Percentiles rank a stretch among this genome's conserved stretches.
Evolutionary conservation across 2,113 vertebrate genomes (phyloP).

Genomic region (Pachycephala philippinensis): DNA sequence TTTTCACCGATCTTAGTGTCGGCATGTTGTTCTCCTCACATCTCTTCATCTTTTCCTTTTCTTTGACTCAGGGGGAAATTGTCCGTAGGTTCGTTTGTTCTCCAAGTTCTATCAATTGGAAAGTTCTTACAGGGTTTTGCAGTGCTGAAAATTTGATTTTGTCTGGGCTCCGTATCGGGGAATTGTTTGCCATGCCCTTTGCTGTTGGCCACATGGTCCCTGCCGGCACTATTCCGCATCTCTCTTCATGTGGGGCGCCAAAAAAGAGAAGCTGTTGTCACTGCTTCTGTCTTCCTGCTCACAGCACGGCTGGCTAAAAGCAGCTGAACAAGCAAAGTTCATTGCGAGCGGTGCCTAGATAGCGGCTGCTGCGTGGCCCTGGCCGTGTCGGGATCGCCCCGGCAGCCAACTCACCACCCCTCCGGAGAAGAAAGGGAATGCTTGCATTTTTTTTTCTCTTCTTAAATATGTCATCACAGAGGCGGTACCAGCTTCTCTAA

Average conservation of each 20-base stretch:
- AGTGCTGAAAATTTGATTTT: background rate
- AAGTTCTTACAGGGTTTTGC: background rate
- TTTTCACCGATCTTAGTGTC: background rate
- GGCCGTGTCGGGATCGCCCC: rapidly evolving
- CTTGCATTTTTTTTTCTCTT: background rate
- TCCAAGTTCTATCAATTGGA: background rate
- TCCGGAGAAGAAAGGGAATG: background rate
- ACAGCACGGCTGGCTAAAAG: background rate
- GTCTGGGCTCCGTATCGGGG: background rate
- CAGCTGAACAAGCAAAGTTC: background rate
- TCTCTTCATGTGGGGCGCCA: background rate
- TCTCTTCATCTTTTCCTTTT: background rate
- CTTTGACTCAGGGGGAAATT: background rate
- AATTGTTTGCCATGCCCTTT: background rate
- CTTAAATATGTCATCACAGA: background rate
- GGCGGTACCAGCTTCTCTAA: background rate
- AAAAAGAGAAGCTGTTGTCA: background rate
- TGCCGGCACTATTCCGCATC: background rate
- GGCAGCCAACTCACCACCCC: background rate
- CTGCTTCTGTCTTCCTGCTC: background rate
- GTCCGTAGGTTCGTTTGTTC: background rate
- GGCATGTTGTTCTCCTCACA: background rate
- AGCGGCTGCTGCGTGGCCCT: rapidly evolving
- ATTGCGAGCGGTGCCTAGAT: background rate
- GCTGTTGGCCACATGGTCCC: background rate